Conservation (phyloP, 2,888 invertebrate genomes). For the Notodonta dromedarius region DNA sequence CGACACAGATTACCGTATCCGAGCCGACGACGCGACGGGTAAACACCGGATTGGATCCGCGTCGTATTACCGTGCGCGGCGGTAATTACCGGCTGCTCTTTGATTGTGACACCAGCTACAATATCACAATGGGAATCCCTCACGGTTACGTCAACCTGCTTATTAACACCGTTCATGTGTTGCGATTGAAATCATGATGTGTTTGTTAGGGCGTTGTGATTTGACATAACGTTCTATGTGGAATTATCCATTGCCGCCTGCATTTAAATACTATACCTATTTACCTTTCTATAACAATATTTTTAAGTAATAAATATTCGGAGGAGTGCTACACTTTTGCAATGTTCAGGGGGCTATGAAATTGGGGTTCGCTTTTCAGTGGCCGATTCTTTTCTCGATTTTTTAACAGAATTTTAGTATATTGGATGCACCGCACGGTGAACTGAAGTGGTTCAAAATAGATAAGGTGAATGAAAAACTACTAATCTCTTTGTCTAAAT, state of each 20-base stretch:
- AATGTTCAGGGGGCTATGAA: background rate
- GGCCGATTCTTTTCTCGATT: background rate
- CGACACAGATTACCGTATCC: slow-evolving; percentile 51
- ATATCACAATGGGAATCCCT: slow-evolving; percentile 44
- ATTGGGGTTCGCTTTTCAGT: background rate
- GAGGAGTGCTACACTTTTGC: no score
- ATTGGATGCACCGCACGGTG: background rate
- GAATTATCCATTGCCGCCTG: no score
- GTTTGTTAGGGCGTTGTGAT: background rate
- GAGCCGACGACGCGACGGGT: slow-evolving; percentile 37
- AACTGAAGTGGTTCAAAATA: background rate
- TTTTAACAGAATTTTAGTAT: background rate
- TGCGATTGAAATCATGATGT: slow-evolving; percentile 9
- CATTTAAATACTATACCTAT: no score
- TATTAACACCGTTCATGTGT: slow-evolving; percentile 14
- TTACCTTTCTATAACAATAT: no score
- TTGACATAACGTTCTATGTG: no score
- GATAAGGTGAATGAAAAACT: background rate
- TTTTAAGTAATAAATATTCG: no score
- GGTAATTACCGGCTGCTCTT: slow-evolving; percentile 51
- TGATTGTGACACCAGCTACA: slow-evolving; percentile 42
- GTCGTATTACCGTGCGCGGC: slow-evolving; percentile 23
- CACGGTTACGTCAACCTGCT: slow-evolving; percentile 19
- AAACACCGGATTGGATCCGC: slow-evolving; percentile 43
- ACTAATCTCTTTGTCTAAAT: slow-evolving; percentile 3